Base-by-base conservation (phyloP, 2,888 invertebrate species). In the Ctena decussata region DNA sequence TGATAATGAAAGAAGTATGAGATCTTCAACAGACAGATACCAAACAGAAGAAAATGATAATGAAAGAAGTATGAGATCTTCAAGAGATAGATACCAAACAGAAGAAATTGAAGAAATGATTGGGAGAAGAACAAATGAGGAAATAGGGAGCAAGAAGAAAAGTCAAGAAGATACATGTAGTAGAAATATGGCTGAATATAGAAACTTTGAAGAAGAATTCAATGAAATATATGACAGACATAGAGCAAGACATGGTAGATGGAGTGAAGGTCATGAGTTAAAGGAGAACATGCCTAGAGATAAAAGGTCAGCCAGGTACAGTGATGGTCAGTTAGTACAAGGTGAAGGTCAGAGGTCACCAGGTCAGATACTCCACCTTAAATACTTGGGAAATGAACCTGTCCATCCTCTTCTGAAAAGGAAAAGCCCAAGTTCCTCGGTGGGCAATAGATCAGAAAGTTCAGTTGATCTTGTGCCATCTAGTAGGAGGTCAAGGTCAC, bases 261-360 rank as follows among this genome's bases (percentile, higher is more conserved):
- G 49, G 69, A 83, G 83, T 57, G 83, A 83, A 69, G 83, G 83
- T 8, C 74, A 83, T 35, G 24, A 37, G 37, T 70, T 65, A 27
- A 46, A 73, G 32, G 39, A 76, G 27, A 70, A 27, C 11, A 46
- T 69, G 30, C 73, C 72, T 44, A 35, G 18, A n/a, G n/a, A 65
- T 24, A 57, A 53, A 1, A 57, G 18, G 27, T 15, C 24, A 6
- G 15, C 21, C 8, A 24, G 70, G 6, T 39, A 24, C 35, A 72
- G 77, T 82, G 80, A 75, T 27, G 75, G 80, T 39, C 41, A 60
- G 18, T 32, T 46, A 65, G 71, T 70, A 12, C 41, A 32, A 53
- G 32, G 60, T 41, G n/a, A 49, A 30, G 46, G 46, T 80, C 73
- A 79, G 30, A 78, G 46, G 53, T 27, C 53, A 27, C 0, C 71